Conservation (phyloP, 2,113 vertebrate species). For the Dryoscopus gambensis region DNA sequence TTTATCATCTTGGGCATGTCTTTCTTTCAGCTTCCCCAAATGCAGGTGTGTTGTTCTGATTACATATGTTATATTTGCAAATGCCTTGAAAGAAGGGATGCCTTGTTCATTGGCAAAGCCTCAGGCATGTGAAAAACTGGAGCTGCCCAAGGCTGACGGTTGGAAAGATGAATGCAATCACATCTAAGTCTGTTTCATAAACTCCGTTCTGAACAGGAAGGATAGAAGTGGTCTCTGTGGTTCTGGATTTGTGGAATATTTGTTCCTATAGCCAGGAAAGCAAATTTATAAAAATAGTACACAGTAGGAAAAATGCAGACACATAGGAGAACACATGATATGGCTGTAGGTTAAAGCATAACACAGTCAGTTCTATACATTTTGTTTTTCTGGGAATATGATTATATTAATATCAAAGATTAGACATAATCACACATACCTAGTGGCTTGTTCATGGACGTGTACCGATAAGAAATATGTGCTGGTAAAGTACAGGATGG, state of each 20-base stretch:
- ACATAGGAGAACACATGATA: background rate
- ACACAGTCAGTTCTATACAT: constrained; percentile 19
- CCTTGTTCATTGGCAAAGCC: background rate
- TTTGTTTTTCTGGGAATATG: constrained; percentile 53
- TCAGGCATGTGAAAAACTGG: background rate
- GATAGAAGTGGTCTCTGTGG: background rate
- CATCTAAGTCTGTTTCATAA: background rate
- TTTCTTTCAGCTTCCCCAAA: background rate
- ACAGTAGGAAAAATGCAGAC: background rate
- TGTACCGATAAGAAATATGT: background rate
- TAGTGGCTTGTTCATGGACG: background rate
- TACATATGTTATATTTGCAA: background rate
- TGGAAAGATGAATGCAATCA: background rate
- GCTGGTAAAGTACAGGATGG: background rate
- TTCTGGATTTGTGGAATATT: background rate
- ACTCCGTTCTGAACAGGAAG: background rate
- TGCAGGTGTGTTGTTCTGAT: background rate
- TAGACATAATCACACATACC: background rate
- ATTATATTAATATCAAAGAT: constrained; percentile 53
- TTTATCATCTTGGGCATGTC: background rate
- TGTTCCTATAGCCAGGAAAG: background rate
- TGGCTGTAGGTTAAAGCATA: background rate
- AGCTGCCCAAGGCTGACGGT: background rate
- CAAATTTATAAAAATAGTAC: constrained; percentile 23
- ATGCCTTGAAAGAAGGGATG: background rate